These are phyloP conservation scores for Vanacampus margaritifer DNA, from an alignment of 2,113 vertebrate species.

Conservation along the genomic window DNA sequence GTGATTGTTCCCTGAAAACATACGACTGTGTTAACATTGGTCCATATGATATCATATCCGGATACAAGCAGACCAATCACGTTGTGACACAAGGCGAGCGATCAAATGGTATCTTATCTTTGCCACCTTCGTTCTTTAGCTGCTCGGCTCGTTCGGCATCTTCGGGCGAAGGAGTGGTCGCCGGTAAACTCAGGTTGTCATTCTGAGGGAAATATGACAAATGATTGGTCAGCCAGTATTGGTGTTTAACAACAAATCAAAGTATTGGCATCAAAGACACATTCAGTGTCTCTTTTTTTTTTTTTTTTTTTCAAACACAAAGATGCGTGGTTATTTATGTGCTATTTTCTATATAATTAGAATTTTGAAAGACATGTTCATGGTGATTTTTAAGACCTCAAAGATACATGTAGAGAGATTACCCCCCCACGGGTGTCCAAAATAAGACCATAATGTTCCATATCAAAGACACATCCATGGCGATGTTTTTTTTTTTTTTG, in stretches of 20 bases:
- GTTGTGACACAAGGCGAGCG: not conserved
- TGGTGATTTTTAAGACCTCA: too few relatives aligned
- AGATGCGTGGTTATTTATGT: too few relatives aligned
- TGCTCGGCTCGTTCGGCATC: slow-evolving; percentile 87
- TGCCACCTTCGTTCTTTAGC: slow-evolving; percentile 91
- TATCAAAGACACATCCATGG: too few relatives aligned
- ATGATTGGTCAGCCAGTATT: not conserved
- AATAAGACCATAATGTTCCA: too few relatives aligned
- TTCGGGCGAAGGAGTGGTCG: slow-evolving; percentile 77
- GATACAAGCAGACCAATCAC: not conserved
- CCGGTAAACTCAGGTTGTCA: slow-evolving; percentile 77
- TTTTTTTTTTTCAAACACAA: too few relatives aligned
- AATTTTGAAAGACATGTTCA: too few relatives aligned
- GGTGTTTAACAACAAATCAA: not conserved
- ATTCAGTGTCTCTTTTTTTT: too few relatives aligned
- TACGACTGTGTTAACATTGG: not conserved
- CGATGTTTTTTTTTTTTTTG: not conserved
- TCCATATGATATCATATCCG: not conserved
- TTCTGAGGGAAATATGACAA: slow-evolving; percentile 69
- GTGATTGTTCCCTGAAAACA: slow-evolving; percentile 87
- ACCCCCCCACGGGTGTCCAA: too few relatives aligned
- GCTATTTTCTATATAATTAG: too few relatives aligned
- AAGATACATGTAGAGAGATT: too few relatives aligned
- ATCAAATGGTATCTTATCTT: not conserved
- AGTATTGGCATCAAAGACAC: too few relatives aligned